These are phyloP conservation scores for Trachythela sp. DNA, from an alignment of 64 coral and sea anemone genomes.

Conservation along the genomic window DNA sequence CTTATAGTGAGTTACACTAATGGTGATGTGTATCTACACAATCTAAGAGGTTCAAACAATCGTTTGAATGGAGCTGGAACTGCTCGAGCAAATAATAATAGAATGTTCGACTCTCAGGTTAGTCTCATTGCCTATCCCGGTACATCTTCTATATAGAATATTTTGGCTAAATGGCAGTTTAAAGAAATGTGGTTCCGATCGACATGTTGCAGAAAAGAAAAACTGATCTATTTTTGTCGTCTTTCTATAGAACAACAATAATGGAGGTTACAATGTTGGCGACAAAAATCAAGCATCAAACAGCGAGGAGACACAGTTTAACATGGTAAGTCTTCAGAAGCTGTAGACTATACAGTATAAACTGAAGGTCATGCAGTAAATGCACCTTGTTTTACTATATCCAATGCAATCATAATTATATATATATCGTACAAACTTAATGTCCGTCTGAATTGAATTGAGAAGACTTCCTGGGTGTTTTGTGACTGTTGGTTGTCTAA, in stretches of 20 bases:
- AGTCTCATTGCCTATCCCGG: neutral
- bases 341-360: neutral
- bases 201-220: no score
- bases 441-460: no score
- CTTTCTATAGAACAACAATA: slow-evolving; percentile 1
- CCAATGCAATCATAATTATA: no score
- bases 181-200: no score
- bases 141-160: no score
- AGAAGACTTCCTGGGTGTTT: no score
- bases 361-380: no score
- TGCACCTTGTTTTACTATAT: no score
- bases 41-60: neutral
- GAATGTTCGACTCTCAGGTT: slow-evolving; percentile 2
- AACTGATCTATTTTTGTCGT: neutral
- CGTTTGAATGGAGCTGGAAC: neutral
- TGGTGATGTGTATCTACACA: neutral
- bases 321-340: neutral
- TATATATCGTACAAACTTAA: no score
- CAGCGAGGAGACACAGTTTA: neutral
- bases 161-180: no score
- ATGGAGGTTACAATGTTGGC: slow-evolving; percentile 2
- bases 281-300: neutral
- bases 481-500: no score
- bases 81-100: neutral
- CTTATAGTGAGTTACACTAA: neutral